Conservation (phyloP, 2,888 invertebrate genomes). For the Adineta ricciae region DNA sequence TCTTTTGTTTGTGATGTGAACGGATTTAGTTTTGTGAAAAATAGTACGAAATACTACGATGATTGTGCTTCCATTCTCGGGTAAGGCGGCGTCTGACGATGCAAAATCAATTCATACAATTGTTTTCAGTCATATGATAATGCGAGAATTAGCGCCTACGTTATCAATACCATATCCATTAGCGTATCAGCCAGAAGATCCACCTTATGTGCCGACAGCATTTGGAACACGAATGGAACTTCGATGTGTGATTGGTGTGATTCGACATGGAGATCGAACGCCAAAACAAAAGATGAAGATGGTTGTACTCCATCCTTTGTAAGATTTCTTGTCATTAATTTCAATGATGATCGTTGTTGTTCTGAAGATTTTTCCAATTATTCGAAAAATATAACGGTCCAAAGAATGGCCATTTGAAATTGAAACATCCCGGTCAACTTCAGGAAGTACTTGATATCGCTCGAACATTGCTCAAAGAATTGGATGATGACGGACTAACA, state of each 20-base stretch:
- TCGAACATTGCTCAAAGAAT: conserved; percentile 74
- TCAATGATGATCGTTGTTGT: not conserved
- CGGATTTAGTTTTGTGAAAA: conserved; percentile 98
- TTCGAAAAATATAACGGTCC: conserved; percentile 83
- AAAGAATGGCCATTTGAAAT: conserved; percentile 86
- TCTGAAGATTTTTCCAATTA: conserved; percentile 81
- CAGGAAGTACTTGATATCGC: conserved; percentile 81
- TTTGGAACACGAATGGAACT: conserved; percentile 84
- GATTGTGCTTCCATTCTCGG: conserved; percentile 93
- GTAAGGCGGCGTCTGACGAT: conserved; percentile 99
- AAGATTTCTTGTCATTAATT: conserved; percentile 40
- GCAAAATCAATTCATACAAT: conserved; percentile 47
- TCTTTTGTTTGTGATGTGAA: conserved; percentile 99
- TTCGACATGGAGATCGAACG: conserved; percentile 92
- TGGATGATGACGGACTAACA: conserved; percentile 44
- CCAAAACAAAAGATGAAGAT: conserved; percentile 99
- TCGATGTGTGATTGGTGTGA: conserved; percentile 89
- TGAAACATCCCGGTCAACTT: conserved; percentile 89
- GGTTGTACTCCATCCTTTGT: conserved; percentile 89
- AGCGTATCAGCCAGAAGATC: conserved; percentile 91
- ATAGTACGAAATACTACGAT: conserved; percentile 98
- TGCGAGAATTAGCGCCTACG: conserved; percentile 83
- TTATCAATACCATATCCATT: conserved; percentile 69
- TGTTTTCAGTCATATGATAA: conserved; percentile 78
- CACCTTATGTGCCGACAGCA: conserved; percentile 94